A percentile compares a stretch with the other conserved stretches of the same genome.
phyloP scores from a whole-genome alignment of 2,888 invertebrate genomes.

The Sinhomidia bicolor region DNA sequence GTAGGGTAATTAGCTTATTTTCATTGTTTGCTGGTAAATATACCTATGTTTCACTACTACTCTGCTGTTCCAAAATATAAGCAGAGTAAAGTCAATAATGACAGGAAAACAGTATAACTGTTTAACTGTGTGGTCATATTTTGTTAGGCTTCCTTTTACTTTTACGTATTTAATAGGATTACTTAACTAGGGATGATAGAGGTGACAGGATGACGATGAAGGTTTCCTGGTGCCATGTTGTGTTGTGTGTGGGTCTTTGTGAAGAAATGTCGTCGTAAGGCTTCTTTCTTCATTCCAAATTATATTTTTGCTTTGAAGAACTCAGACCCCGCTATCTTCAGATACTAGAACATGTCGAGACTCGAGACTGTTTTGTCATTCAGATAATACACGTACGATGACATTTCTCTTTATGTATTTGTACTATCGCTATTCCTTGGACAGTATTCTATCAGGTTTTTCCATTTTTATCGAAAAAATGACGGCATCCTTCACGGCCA shows the following conservation, averaged over 20 bases:
- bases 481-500: background rate
- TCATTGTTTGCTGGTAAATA: background rate
- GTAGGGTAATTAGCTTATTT: constrained; percentile 50
- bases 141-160: constrained; percentile 28
- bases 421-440: background rate
- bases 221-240: constrained; percentile 4
- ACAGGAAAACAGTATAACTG: too few relatives aligned
- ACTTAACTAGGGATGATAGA: background rate
- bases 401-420: background rate
- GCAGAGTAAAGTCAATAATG: too few relatives aligned
- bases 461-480: background rate
- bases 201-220: constrained; percentile 7
- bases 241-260: background rate
- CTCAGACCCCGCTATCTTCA: constrained; percentile 6
- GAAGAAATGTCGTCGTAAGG: too few relatives aligned
- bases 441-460: background rate
- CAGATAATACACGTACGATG: constrained; percentile 13
- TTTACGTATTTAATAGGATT: constrained; percentile 45
- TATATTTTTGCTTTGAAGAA: background rate
- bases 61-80: too few relatives aligned
- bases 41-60: too few relatives aligned
- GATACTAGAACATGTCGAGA: constrained; percentile 17
- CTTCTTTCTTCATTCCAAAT: background rate
- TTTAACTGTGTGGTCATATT: constrained; percentile 12
- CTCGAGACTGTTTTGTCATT: constrained; percentile 40